Percentiles rank a stretch among this genome's conserved stretches.
phyloP scores from a whole-genome alignment of 2,888 invertebrate species.

The Sesia bembeciformis region DNA sequence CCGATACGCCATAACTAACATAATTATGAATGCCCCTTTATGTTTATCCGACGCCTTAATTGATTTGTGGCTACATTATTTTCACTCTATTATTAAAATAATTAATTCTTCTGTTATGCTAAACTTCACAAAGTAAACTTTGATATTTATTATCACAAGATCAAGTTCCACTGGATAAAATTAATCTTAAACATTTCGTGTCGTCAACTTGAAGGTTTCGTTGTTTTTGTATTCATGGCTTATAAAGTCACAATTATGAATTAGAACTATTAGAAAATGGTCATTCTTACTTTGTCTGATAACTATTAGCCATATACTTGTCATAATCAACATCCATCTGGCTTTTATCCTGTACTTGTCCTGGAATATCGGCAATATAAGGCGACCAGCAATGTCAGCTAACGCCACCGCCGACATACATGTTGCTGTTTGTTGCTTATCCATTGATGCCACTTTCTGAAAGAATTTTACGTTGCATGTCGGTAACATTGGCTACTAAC shows the following conservation, averaged over 20 bases:
- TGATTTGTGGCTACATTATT: no score
- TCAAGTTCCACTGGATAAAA: no score
- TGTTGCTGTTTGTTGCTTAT: slow-evolving; percentile 73
- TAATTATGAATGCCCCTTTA: no score
- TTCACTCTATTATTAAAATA: background rate
- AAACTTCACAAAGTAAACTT: background rate
- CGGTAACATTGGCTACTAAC: no score
- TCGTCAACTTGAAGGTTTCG: no score
- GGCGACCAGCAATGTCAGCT: slow-evolving; percentile 79
- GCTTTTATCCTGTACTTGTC: slow-evolving; percentile 76
- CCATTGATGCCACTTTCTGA: slow-evolving; percentile 52
- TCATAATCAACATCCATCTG: slow-evolving; percentile 76
- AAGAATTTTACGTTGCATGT: background rate
- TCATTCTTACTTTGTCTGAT: slow-evolving; percentile 70
- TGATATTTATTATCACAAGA: no score
- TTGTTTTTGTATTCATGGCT: no score
- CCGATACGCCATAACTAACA: no score
- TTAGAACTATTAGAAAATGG: no score
- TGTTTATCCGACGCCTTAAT: no score
- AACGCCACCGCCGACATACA: slow-evolving; percentile 82
- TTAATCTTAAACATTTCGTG: no score
- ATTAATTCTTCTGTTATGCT: background rate
- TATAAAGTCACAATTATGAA: no score
- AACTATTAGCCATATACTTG: slow-evolving; percentile 73
- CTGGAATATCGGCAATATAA: slow-evolving; percentile 77